Evolutionary conservation across 2,888 invertebrate genomes (phyloP), one percentile per base, ranked within the genome.

Genomic region (Leptogaster cylindrica): DNA sequence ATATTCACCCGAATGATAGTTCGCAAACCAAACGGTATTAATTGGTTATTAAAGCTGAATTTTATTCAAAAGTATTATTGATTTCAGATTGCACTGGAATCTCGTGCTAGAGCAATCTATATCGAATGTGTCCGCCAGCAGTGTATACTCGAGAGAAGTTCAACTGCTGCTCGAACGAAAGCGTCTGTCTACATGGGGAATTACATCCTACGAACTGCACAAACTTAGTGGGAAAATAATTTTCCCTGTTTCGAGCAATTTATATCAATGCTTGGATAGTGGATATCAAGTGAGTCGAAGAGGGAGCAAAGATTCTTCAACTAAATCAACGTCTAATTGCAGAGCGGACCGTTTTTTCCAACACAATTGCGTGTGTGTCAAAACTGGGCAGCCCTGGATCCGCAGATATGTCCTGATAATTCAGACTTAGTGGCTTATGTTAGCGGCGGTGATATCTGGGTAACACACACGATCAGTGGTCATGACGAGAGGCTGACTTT

Each of bases 141-240:
- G 82, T 75, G 81, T 82, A 39, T 87, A 89, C 84, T 93, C 93
- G 0, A 84, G 92, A 31, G 97, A 97, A 77, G 95, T 96, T 77
- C 94, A 95, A 78, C 80, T 97, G 61, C 83, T 95, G 69, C 90
- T 94, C 85, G 97, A 97, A 79, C 82, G 97, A 23, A 95, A 96
- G 81, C 85, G 97, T 65, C 86, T 95, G 41, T 91, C 95, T 0
- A 92, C 92, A 0, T 94, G 93, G 90, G 95, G 97, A 18, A 96
- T 97, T 66, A 95, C 95, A 0, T 92, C 93, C 0, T 97, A 96
- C 76, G 95, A 96, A 79, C 84, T 95, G 61, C 92, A 95, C 74
- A 85, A 87, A 28, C 85, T 84, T 5, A 89, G 90, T 20, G 95
- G 95, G 23, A 88, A 91, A 75, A 89, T 97, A 73, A 89, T 97